phyloP scores from a whole-genome alignment of 2,797 vertebrate genomes.

The Florisuga fusca region DNA sequence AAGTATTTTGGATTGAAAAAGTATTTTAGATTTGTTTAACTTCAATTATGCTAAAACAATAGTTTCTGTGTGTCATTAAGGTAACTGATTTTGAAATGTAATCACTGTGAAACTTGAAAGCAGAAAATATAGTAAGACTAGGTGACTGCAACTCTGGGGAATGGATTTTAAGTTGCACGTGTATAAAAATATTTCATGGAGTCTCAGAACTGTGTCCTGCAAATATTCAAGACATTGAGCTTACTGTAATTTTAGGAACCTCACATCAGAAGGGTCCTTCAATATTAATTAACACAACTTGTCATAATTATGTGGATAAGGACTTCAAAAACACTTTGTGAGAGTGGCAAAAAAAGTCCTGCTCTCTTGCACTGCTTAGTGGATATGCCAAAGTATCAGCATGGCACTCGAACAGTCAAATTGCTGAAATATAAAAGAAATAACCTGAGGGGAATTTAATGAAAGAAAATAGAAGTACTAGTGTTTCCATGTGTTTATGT shows the following conservation, averaged over 20 bases:
- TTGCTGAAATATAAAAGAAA: conserved; percentile 29
- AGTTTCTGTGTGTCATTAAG: neutral
- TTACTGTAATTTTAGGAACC: neutral
- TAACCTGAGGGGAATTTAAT: conserved; percentile 22
- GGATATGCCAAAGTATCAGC: conserved; percentile 46
- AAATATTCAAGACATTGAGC: neutral
- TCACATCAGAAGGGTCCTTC: neutral
- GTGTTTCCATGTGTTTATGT: conserved; percentile 35
- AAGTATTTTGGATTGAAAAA: neutral
- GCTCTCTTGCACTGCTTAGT: neutral
- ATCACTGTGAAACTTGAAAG: neutral
- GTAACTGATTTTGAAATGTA: neutral
- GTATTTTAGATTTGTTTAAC: neutral
- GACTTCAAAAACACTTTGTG: neutral
- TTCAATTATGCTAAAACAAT: neutral
- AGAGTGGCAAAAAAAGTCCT: neutral
- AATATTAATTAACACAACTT: conserved; percentile 5
- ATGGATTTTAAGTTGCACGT: neutral
- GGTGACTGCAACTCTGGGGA: neutral
- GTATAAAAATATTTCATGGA: neutral
- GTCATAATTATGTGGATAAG: neutral
- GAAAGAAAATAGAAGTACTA: neutral
- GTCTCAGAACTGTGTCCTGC: neutral
- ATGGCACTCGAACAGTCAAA: neutral
- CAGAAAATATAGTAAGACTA: neutral